Evolutionary conservation across 1,140 invertebrate species (phyloP).

Genomic region (Microvelia longipes): DNA sequence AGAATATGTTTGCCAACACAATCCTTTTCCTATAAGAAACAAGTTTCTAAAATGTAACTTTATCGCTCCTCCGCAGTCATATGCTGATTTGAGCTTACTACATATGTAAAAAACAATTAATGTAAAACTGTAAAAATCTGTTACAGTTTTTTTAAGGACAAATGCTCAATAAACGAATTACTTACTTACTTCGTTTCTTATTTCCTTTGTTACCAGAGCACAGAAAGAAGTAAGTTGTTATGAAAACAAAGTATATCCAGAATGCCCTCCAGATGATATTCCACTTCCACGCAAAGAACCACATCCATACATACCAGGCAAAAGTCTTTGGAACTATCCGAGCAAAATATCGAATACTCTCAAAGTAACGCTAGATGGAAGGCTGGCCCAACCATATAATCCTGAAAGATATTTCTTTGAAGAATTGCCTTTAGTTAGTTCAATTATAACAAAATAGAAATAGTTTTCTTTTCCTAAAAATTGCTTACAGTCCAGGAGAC

Average conservation of each 20-base stretch:
- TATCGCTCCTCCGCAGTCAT: too few relatives aligned
- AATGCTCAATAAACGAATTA: too few relatives aligned
- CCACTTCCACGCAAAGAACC: slow-evolving; percentile 1
- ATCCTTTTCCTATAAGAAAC: too few relatives aligned
- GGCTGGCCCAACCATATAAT: slow-evolving; percentile 7
- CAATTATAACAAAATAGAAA: not conserved
- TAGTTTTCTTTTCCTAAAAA: too few relatives aligned
- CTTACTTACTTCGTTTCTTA: too few relatives aligned
- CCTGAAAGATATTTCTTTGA: slow-evolving; percentile 8
- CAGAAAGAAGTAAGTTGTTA: not conserved
- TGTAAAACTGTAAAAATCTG: too few relatives aligned
- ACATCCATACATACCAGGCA: slow-evolving; percentile 6
- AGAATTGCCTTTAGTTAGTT: slow-evolving; percentile 10
- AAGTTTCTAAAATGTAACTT: too few relatives aligned
- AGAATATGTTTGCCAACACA: too few relatives aligned
- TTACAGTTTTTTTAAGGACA: too few relatives aligned
- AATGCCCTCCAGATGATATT: slow-evolving; percentile 6
- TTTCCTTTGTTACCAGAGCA: not conserved
- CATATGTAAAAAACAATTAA: too few relatives aligned
- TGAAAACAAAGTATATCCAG: slow-evolving; percentile 1
- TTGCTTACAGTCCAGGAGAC: too few relatives aligned
- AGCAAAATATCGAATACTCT: not conserved
- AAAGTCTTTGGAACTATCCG: not conserved
- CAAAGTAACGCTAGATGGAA: slow-evolving; percentile 10
- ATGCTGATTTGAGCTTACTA: too few relatives aligned